Percentiles rank a stretch among this genome's conserved stretches.
Conservation (phyloP, 2,797 vertebrate genomes). For the Pyrrhura leucotis region DNA sequence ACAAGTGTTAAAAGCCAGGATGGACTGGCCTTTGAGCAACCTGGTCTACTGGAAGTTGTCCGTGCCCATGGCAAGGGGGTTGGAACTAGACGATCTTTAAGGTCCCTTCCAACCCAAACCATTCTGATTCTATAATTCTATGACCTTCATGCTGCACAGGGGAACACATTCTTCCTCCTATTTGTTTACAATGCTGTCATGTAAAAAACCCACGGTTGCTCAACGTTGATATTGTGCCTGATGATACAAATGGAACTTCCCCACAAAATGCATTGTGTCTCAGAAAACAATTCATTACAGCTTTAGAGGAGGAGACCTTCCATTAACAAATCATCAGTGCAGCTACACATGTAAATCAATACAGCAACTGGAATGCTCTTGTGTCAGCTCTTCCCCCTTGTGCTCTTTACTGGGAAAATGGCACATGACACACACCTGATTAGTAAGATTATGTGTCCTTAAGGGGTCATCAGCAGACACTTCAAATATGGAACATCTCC, state of each 20-base stretch:
- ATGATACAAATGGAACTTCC: background rate
- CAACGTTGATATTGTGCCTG: background rate
- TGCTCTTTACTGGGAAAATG: background rate
- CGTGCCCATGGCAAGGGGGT: background rate
- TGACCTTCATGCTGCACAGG: background rate
- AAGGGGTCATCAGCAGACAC: background rate
- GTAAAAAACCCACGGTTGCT: background rate
- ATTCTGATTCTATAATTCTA: background rate
- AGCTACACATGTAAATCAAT: background rate
- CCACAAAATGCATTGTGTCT: background rate
- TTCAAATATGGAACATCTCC: background rate
- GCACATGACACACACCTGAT: background rate
- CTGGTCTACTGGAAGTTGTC: background rate
- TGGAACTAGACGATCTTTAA: background rate
- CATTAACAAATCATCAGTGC: background rate
- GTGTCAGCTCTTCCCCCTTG: slow-evolving; percentile 1
- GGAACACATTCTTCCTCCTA: background rate
- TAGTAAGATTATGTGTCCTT: background rate
- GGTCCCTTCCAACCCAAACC: background rate
- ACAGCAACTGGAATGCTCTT: background rate
- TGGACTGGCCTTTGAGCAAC: background rate
- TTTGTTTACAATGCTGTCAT: background rate
- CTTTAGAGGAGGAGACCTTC: background rate
- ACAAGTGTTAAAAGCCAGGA: background rate
- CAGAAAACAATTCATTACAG: background rate